Percentiles rank a stretch among this genome's conserved stretches.
Evolutionary conservation across 2,888 invertebrate genomes (phyloP).

Genomic region (Copidosoma aretas): DNA sequence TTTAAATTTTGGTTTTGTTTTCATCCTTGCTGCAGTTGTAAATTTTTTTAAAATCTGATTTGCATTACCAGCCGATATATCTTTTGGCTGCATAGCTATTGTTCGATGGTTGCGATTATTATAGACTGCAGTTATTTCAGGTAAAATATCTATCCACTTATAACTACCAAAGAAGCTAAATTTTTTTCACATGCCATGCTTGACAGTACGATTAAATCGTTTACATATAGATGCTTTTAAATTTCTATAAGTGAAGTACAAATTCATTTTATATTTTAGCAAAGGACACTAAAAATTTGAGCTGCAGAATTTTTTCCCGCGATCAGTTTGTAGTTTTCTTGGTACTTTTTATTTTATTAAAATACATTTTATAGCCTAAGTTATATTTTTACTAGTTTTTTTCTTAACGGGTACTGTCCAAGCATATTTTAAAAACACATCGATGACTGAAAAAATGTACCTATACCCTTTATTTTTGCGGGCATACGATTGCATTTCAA

Average conservation of each 20-base stretch:
- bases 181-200: constrained; percentile 33
- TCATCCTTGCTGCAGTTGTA: neutral
- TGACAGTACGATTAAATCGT: constrained; percentile 47
- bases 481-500: constrained; percentile 1
- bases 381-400: constrained; percentile 46
- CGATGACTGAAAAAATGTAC: constrained; percentile 56
- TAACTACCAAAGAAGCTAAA: constrained; percentile 13
- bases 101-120: constrained; percentile 9
- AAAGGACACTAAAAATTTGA: constrained; percentile 27
- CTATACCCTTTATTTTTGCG: constrained; percentile 34
- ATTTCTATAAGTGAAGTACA: constrained; percentile 35
- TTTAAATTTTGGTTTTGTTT: constrained; percentile 25
- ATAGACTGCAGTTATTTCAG: no score
- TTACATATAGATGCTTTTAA: no score
- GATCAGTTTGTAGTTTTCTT: constrained; percentile 43
- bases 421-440: constrained; percentile 58
- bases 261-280: constrained; percentile 29
- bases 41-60: constrained; percentile 4
- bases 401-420: constrained; percentile 42
- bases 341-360: constrained; percentile 29
- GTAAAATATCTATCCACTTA: neutral
- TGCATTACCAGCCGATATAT: constrained; percentile 38
- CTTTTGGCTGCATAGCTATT: constrained; percentile 20
- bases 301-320: constrained; percentile 22
- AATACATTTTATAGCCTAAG: constrained; percentile 40